These are phyloP conservation scores for Watsonalla binaria DNA, from an alignment of 2,888 invertebrate species.

Conservation along the genomic window DNA sequence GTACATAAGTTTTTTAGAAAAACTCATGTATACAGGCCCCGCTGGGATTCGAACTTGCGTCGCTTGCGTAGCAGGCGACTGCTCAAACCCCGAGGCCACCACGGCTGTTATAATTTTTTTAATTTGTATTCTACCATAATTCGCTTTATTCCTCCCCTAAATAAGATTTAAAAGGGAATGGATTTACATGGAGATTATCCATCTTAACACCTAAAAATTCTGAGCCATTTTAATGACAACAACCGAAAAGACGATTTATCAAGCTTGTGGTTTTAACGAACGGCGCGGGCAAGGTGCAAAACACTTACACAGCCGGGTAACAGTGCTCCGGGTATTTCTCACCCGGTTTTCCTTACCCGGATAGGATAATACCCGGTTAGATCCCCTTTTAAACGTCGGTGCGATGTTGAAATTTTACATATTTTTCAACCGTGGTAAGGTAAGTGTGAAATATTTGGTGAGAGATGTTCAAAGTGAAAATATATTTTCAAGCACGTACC, in stretches of 20 bases:
- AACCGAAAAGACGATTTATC: background rate
- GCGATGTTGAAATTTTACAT: background rate
- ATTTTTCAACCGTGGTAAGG: background rate
- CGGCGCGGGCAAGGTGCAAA: slow-evolving; percentile 20
- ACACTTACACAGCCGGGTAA: slow-evolving; percentile 22
- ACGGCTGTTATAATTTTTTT: too few species aligned
- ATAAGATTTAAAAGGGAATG: background rate
- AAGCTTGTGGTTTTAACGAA: slow-evolving; percentile 1
- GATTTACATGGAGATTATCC: background rate
- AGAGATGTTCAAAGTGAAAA: too few species aligned
- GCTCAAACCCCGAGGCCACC: too few species aligned
- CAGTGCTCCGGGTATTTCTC: slow-evolving; percentile 19
- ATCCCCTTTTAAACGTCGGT: background rate
- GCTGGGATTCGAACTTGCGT: too few species aligned
- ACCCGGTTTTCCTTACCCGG: background rate
- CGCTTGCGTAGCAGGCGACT: too few species aligned
- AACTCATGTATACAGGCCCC: too few species aligned
- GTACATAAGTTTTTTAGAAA: too few species aligned
- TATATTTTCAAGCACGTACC: too few species aligned
- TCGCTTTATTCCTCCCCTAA: background rate
- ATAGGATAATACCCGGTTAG: background rate
- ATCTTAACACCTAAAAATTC: background rate
- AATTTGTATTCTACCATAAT: too few species aligned
- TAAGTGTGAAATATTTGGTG: background rate
- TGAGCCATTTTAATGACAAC: background rate